Conservation (phyloP, 2,113 vertebrate species). For the Eleginops maclovinus region DNA sequence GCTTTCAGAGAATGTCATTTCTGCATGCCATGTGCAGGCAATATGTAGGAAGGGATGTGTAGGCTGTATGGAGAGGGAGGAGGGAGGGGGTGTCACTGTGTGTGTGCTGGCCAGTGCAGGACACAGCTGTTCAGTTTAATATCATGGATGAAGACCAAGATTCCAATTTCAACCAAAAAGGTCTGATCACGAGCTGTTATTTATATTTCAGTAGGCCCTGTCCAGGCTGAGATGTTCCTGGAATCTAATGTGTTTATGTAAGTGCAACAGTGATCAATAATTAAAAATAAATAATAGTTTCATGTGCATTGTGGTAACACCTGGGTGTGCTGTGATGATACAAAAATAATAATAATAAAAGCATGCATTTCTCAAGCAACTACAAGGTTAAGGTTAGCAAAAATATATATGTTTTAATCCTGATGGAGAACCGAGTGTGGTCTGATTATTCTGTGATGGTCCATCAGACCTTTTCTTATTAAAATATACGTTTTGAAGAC, state of each 20-base stretch:
- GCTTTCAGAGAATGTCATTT: constrained; percentile 70
- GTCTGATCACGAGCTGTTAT: constrained; percentile 31
- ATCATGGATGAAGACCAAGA: constrained; percentile 49
- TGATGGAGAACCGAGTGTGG: not conserved
- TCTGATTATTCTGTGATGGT: not conserved
- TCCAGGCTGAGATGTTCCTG: not conserved
- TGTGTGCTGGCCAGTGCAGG: constrained; percentile 34
- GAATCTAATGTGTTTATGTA: constrained; percentile 25
- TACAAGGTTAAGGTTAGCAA: not conserved
- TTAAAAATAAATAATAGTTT: constrained; percentile 1
- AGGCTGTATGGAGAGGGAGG: constrained; percentile 8
- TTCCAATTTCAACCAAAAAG: constrained; percentile 43
- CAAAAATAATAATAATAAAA: not conserved
- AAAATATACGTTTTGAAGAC: not conserved
- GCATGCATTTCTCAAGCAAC: not conserved
- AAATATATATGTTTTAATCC: not conserved
- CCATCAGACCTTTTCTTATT: not conserved
- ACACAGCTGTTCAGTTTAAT: constrained; percentile 73
- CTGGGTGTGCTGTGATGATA: too few species aligned
- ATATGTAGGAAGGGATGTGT: constrained; percentile 45
- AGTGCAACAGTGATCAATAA: constrained; percentile 3
- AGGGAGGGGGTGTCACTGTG: not conserved
- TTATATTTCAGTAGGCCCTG: constrained; percentile 41
- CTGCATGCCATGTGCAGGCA: constrained; percentile 43
- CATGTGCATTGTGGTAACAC: not conserved